These are phyloP conservation scores for Eretmocerus hayati DNA, from an alignment of 2,888 invertebrate species.

Conservation along the genomic window DNA sequence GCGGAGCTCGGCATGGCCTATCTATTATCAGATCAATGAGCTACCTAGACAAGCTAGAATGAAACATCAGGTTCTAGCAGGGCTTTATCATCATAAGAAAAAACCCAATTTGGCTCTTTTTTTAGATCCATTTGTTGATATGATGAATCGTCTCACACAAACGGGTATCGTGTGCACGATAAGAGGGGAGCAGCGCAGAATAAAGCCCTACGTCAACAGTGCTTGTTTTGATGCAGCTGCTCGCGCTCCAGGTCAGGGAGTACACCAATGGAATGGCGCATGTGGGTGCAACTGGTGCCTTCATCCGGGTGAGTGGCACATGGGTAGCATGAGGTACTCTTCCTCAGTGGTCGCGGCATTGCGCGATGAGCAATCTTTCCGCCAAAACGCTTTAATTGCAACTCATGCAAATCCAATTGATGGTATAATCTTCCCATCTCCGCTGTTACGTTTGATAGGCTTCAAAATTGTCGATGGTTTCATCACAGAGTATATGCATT, in stretches of 20 bases:
- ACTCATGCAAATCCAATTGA: neutral
- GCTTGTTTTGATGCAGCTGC: conserved; percentile 1
- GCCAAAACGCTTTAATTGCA: neutral
- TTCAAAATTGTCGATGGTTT: conserved; percentile 12
- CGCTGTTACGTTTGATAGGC: conserved; percentile 8
- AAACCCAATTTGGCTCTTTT: conserved; percentile 8
- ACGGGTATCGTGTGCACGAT: neutral
- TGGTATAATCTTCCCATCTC: conserved; percentile 3
- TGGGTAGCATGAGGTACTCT: neutral
- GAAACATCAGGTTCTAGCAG: conserved; percentile 1
- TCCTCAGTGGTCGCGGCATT: too few species aligned
- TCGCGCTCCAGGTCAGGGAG: neutral
- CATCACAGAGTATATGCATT: conserved; percentile 9
- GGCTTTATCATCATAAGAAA: conserved; percentile 1
- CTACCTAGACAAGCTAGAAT: conserved; percentile 1
- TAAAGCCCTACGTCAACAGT: neutral
- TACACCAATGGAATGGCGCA: neutral
- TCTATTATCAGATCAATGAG: conserved; percentile 6
- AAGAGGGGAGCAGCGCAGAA: neutral
- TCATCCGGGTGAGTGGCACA: conserved; percentile 1
- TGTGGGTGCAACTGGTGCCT: conserved; percentile 2
- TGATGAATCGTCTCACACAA: neutral
- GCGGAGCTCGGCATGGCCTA: conserved; percentile 6
- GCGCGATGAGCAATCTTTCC: too few species aligned
- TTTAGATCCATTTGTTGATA: conserved; percentile 1